phyloP scores from a whole-genome alignment of 2,113 vertebrate species.

The Scytalopus superciliaris region DNA sequence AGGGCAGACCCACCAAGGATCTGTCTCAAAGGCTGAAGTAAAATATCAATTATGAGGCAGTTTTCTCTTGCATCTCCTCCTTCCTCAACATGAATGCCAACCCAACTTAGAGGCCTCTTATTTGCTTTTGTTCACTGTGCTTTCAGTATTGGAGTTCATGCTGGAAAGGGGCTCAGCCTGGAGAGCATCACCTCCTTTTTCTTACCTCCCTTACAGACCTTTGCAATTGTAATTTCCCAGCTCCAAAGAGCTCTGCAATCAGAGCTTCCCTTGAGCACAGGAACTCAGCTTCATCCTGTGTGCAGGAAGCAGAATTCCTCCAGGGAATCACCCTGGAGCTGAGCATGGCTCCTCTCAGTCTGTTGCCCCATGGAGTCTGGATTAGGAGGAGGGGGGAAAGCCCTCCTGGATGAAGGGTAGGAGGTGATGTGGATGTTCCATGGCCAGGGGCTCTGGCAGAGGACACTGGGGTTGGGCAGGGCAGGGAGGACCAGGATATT shows the following conservation, averaged over 20 bases:
- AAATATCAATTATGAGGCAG: background rate
- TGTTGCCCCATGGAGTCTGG: accelerated
- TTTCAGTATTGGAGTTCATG: background rate
- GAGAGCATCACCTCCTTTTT: background rate
- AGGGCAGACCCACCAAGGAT: accelerated
- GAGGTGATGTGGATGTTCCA: background rate
- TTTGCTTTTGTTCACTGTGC: background rate
- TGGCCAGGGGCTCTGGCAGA: background rate
- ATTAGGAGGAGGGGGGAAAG: accelerated
- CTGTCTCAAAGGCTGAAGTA: background rate
- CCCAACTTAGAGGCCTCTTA: background rate
- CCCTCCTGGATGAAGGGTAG: background rate
- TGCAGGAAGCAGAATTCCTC: background rate
- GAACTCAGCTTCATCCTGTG: background rate
- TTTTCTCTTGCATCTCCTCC: background rate
- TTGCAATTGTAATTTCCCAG: background rate
- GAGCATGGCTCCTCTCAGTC: background rate
- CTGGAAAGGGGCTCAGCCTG: background rate
- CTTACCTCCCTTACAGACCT: background rate
- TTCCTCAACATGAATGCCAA: background rate
- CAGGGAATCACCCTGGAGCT: background rate
- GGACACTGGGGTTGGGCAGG: no score
- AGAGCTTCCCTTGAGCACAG: background rate
- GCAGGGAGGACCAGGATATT: background rate
- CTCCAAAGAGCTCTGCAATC: background rate